These are phyloP conservation scores for Antheraea yamamai DNA, from an alignment of 2,888 invertebrate genomes.

Conservation along the genomic window DNA sequence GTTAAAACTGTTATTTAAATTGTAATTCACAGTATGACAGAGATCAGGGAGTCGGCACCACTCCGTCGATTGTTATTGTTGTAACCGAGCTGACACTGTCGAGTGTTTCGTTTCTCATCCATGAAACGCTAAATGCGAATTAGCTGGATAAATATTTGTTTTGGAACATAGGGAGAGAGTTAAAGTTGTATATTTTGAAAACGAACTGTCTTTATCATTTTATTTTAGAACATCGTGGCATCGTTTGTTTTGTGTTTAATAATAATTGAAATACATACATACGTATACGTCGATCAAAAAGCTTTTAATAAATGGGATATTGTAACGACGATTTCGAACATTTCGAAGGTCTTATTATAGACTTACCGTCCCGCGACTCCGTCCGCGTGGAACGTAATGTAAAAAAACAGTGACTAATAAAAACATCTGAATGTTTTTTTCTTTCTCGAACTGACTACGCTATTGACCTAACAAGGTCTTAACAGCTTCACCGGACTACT, in stretches of 20 bases:
- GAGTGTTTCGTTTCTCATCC: slow-evolving; percentile 71
- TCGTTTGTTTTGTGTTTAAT: neutral
- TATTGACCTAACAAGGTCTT: too few species aligned
- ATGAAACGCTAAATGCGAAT: slow-evolving; percentile 75
- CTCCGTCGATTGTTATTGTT: slow-evolving; percentile 66
- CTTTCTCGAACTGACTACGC: too few species aligned
- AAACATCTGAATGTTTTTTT: too few species aligned
- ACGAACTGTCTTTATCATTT: slow-evolving; percentile 25
- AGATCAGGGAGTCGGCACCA: slow-evolving; percentile 44
- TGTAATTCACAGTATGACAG: slow-evolving; percentile 36
- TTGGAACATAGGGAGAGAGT: slow-evolving; percentile 66
- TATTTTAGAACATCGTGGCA: neutral
- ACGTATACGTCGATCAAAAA: neutral
- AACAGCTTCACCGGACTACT: too few species aligned
- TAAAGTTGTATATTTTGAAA: slow-evolving; percentile 61
- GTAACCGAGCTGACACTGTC: slow-evolving; percentile 72
- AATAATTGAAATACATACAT: neutral
- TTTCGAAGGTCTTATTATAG: too few species aligned
- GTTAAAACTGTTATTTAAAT: slow-evolving; percentile 9
- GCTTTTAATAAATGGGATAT: neutral
- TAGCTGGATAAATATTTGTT: slow-evolving; percentile 77
- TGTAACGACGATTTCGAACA: too few species aligned
- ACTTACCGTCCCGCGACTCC: too few species aligned
- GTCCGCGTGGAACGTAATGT: too few species aligned
- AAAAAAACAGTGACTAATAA: too few species aligned